Base-by-base conservation (phyloP, 1,140 invertebrate genomes). In the Pygmarrhopalites habei region DNA sequence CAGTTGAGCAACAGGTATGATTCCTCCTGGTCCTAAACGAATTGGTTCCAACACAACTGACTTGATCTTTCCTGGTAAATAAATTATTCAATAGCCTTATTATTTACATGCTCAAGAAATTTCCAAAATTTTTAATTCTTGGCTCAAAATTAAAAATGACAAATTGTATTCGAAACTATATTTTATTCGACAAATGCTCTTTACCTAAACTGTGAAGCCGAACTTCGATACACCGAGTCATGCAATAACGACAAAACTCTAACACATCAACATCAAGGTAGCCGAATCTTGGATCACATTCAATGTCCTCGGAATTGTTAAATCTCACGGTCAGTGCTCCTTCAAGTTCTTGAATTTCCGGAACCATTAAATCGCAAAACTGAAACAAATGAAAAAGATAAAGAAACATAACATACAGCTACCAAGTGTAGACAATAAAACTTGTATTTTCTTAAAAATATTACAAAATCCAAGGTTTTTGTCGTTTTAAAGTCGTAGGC, bases 331-430 rank as follows among this genome's bases (percentile, higher is more conserved):
- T 29, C 32, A 64, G 30, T 26, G 29, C 55, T n/a, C 43, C 32
- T 15, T 35, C 69, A 77, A 93, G 82, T 66, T 83, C 82, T 74
- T 93, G 85, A 62, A 95, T 86, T 79, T 92, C 89, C 0, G 84
- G 81, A n/a, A 90, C 77, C n/a, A 86, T 75, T 29, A 95, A 80
- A 74, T 95, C 89, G 72, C 87, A 89, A 71, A 89, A 86, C 83
- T 92, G 76, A 63, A n/a, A n/a, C n/a, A n/a, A n/a, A n/a, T n/a
- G n/a, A n/a, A 67, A 69, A 62, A 58, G 62, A 28, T 73, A 65
- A 46, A 25, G 30, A 53, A 23, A 43, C 28, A 56, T 56, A 21
- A 3, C 26, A 43, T 17, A 12, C 7, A 1, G 25, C 12, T 23
- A 60, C 47, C 21, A 21, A n/a, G n/a, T n/a, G n/a, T n/a, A 44